Evolutionary conservation across 2,888 invertebrate genomes (phyloP).

Genomic region (Torymus tubicola): DNA sequence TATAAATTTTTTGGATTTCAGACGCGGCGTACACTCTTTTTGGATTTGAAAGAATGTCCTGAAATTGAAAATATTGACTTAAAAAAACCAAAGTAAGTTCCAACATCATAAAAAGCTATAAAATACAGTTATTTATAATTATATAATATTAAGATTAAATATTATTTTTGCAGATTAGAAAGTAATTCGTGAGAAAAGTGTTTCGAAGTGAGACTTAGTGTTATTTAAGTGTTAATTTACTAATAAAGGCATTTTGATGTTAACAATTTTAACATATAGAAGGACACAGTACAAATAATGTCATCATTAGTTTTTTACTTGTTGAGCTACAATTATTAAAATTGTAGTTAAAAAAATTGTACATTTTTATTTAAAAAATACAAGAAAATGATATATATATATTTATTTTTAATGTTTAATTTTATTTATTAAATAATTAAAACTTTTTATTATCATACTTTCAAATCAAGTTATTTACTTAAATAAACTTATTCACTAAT

Average conservation of each 20-base stretch:
- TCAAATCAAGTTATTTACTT: too few relatives aligned
- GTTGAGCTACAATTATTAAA: background rate
- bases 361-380: too few relatives aligned
- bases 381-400: too few relatives aligned
- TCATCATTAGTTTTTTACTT: too few relatives aligned
- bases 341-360: background rate
- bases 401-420: too few relatives aligned
- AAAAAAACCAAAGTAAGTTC: slow-evolving; percentile 53
- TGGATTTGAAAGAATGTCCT: slow-evolving; percentile 31
- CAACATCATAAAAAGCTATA: too few relatives aligned
- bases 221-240: slow-evolving; percentile 5
- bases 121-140: too few relatives aligned
- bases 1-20: slow-evolving; percentile 30
- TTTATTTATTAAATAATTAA: too few relatives aligned
- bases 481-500: too few relatives aligned
- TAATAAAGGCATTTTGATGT: background rate
- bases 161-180: slow-evolving; percentile 45
- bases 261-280: too few relatives aligned
- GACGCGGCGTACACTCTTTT: slow-evolving; percentile 52
- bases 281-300: too few relatives aligned
- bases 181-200: slow-evolving; percentile 19
- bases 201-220: background rate
- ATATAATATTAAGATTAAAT: slow-evolving; percentile 10
- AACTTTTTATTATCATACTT: too few relatives aligned
- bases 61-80: slow-evolving; percentile 15